A percentile compares a stretch with the other conserved stretches of the same genome.
phyloP scores from a whole-genome alignment of 2,888 invertebrate species.

The Microchrysa polita region DNA sequence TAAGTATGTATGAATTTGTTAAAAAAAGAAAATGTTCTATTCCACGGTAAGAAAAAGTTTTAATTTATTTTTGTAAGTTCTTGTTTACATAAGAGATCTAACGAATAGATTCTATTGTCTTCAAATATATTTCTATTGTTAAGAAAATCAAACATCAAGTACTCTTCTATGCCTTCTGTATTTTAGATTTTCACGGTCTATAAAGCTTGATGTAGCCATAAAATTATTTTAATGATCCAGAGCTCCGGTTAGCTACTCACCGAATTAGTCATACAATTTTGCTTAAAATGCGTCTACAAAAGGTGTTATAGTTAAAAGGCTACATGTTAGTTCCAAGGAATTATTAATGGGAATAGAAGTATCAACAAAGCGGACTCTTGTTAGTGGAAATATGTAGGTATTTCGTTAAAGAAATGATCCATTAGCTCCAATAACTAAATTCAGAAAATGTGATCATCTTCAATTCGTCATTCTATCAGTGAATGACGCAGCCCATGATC shows the following conservation, averaged over 20 bases:
- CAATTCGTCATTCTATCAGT: conserved; percentile 23
- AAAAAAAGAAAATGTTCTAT: too few relatives aligned
- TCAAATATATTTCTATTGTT: too few relatives aligned
- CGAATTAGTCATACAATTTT: not conserved
- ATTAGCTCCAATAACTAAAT: conserved; percentile 31
- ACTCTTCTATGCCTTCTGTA: too few relatives aligned
- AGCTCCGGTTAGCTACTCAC: conserved; percentile 11
- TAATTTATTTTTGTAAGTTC: too few relatives aligned
- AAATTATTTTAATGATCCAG: conserved; percentile 39
- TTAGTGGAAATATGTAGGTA: not conserved
- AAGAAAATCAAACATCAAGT: too few relatives aligned
- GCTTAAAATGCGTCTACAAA: not conserved
- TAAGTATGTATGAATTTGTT: too few relatives aligned
- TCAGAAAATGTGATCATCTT: conserved; percentile 38
- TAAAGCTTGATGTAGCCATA: conserved; percentile 35
- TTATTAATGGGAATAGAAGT: not conserved
- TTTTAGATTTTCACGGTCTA: conserved; percentile 33
- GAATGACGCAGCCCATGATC: not conserved
- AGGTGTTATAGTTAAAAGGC: not conserved
- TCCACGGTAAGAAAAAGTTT: too few relatives aligned
- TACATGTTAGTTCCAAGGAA: too few relatives aligned
- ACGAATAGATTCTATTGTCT: too few relatives aligned
- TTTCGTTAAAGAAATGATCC: conserved; percentile 19
- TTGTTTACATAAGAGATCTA: too few relatives aligned
- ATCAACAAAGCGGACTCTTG: not conserved